Base-by-base conservation (phyloP, 1,140 invertebrate genomes). In the Saxidomus purpurata region DNA sequence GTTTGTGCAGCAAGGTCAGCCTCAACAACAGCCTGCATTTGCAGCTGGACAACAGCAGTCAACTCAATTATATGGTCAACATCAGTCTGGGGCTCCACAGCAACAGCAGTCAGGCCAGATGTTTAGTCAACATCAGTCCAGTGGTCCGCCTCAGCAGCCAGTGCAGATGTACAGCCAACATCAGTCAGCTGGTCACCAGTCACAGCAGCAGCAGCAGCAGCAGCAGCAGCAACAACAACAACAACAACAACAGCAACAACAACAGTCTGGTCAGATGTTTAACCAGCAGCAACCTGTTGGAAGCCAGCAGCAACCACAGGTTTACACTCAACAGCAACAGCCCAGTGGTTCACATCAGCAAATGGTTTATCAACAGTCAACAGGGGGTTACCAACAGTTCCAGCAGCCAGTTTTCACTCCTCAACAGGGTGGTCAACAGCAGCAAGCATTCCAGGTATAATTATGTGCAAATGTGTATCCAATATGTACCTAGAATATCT, bases 31-130 rank as follows among this genome's bases (percentile, higher is more conserved):
- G 34, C 40, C 81, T 43, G 43, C n/a, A 15, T 28, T 22, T 4
- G n/a, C 80, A 86, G 43, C 38, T 67, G 40, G 69, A 79, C 71
- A 87, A 52, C 85, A 87, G 49, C 85, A 63, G 17, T 28, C 28
- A 19, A 71, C 11, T n/a, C 80, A 71, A 36, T 19, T 79, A 25
- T 61, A 55, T 22, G 77, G 28, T 38, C 40, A 40, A 40, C 80
- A 83, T 61, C 59, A 63, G 38, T 52, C 47, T 47, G 13, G 17
- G 34, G 47, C 28, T 59, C 40, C n/a, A 49, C 85, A 31, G 25
- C 49, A 40, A 34, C 61, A 69, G 28, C 69, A 61, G 61, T 43
- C 80, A 8, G 43, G 22, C 31, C 28, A 40, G 52, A 36, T 59
- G 38, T 34, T 36, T 38, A 38, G 31, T 63, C 79, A 81, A 31